These are phyloP conservation scores for Stenchaetothrips biformis DNA, from an alignment of 2,888 invertebrate species.

Conservation along the genomic window DNA sequence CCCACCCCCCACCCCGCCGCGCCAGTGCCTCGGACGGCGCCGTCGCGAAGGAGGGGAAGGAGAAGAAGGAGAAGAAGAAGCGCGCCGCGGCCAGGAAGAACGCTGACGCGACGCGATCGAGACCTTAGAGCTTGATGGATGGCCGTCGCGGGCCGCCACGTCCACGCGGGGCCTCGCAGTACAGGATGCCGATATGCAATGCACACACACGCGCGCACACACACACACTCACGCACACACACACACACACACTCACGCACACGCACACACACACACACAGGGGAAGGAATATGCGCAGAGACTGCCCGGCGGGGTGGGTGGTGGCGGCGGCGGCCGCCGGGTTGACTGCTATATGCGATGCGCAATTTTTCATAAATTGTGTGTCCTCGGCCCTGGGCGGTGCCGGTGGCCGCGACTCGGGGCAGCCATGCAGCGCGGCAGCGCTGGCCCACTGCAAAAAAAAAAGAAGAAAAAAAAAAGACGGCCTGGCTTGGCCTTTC, in stretches of 20 bases:
- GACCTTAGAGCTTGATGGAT: constrained; percentile 22
- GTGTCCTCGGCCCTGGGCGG: background rate
- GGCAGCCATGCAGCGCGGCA: too few species aligned
- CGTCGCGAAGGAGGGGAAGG: background rate
- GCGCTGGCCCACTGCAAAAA: too few species aligned
- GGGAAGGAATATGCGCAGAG: background rate
- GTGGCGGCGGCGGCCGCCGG: background rate
- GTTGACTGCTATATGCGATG: background rate
- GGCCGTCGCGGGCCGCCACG: background rate
- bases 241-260: too few species aligned
- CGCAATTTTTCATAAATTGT: background rate
- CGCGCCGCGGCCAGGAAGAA: background rate
- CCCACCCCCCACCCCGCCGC: background rate
- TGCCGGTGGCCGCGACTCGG: background rate
- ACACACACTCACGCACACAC: too few species aligned
- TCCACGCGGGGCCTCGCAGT: background rate
- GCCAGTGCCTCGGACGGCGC: background rate
- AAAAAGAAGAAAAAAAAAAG: too few species aligned
- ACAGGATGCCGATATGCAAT: too few species aligned
- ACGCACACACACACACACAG: too few species aligned
- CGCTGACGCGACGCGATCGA: constrained; percentile 19
- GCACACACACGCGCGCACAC: too few species aligned
- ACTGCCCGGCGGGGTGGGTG: background rate
- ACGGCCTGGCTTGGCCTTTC: too few species aligned
- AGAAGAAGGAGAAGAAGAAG: too few species aligned